Evolutionary conservation across 2,113 vertebrate genomes (phyloP).

Genomic region (Hyperopisus bebe): DNA sequence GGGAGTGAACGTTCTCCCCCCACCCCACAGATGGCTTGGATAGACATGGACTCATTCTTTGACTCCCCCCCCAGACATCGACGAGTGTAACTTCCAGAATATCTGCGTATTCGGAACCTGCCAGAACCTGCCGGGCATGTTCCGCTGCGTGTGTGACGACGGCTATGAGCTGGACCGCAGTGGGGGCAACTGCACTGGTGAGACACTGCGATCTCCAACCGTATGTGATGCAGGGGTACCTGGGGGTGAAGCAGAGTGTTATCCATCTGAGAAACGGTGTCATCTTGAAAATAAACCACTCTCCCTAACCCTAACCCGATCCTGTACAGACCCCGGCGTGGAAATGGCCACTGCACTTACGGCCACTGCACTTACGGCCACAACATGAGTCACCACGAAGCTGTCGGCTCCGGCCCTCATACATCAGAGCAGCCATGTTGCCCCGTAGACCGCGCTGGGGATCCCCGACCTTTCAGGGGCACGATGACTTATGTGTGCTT

Average conservation of each 20-base stretch:
- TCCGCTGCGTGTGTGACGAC: slow-evolving; percentile 79
- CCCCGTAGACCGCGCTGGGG: not conserved
- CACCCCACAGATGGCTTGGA: not conserved
- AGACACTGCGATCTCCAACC: slow-evolving; percentile 18
- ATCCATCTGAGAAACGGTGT: not conserved
- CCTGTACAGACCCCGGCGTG: not conserved
- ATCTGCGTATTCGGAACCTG: slow-evolving; percentile 87
- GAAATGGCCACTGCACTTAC: not conserved
- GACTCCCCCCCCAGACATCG: slow-evolving; percentile 66
- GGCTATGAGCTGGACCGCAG: slow-evolving; percentile 85
- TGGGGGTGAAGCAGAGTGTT: not conserved
- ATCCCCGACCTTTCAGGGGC: not conserved
- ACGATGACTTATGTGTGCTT: not conserved
- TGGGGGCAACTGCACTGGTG: slow-evolving; percentile 87
- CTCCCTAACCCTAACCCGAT: not conserved
- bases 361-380: not conserved
- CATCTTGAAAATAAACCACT: not conserved
- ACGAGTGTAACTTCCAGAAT: slow-evolving; percentile 87
- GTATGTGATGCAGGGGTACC: not conserved
- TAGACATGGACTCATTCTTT: not conserved
- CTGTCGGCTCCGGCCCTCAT: not conserved
- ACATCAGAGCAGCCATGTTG: not conserved
- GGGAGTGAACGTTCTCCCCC: not conserved
- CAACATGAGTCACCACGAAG: not conserved
- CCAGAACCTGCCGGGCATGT: slow-evolving; percentile 90